Conservation (phyloP, 2,888 invertebrate species). For the Parnassius orleans region DNA sequence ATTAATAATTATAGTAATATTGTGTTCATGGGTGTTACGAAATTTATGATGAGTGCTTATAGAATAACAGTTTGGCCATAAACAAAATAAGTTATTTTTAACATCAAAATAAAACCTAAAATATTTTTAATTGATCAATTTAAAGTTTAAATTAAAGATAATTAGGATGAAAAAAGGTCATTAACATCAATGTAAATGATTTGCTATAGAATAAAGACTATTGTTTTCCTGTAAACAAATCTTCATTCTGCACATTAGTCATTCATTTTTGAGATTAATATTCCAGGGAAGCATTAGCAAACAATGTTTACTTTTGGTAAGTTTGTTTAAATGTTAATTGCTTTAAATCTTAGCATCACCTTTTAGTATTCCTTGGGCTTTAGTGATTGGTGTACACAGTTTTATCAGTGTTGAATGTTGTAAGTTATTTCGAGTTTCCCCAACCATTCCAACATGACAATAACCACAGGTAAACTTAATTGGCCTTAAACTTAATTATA, state of each 20-base stretch:
- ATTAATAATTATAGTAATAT: too few relatives aligned
- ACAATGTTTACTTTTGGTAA: slow-evolving; percentile 33
- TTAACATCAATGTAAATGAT: slow-evolving; percentile 27
- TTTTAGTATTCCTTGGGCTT: slow-evolving; percentile 23
- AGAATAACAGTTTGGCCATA: too few relatives aligned
- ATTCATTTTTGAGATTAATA: slow-evolving; percentile 35
- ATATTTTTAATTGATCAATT: too few relatives aligned
- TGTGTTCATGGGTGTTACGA: too few relatives aligned
- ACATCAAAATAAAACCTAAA: too few relatives aligned
- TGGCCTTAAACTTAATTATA: too few relatives aligned
- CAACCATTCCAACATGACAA: slow-evolving; percentile 14
- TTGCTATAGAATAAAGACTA: slow-evolving; percentile 29
- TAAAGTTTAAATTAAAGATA: too few relatives aligned
- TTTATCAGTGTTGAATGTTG: slow-evolving; percentile 22
- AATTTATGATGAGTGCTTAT: too few relatives aligned
- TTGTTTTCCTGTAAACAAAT: slow-evolving; percentile 33
- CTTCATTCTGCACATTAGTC: slow-evolving; percentile 42
- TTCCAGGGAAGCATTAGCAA: slow-evolving; percentile 45
- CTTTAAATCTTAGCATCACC: neutral
- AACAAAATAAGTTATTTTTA: too few relatives aligned
- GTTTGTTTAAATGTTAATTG: slow-evolving; percentile 24
- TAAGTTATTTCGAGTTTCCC: neutral
- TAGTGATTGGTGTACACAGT: slow-evolving; percentile 15
- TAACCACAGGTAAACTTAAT: slow-evolving; percentile 1
- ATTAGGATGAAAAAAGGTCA: slow-evolving; percentile 12